Conservation (phyloP, 2,797 vertebrate genomes). For the Vespertilio murinus region DNA sequence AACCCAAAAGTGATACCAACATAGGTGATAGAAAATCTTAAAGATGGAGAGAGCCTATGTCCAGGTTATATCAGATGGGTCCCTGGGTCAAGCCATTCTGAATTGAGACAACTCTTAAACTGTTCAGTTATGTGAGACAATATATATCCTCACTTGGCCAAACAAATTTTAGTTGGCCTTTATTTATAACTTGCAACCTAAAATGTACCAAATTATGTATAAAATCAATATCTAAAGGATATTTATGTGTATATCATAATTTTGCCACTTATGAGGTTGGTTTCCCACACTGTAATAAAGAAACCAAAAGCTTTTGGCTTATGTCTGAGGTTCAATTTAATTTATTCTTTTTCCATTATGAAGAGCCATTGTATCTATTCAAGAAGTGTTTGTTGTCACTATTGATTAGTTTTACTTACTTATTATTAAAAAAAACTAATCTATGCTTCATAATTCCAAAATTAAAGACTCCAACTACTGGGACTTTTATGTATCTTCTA, state of each 20-base stretch:
- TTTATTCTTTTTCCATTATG: neutral
- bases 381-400: neutral
- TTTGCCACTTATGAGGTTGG: neutral
- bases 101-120: neutral
- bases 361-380: neutral
- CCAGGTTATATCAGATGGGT: neutral
- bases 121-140: neutral
- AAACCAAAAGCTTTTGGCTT: neutral
- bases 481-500: neutral
- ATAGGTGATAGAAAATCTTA: neutral
- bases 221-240: neutral
- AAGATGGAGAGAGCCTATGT: neutral
- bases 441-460: constrained; percentile 7
- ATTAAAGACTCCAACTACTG: neutral
- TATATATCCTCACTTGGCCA: neutral
- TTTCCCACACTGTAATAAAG: neutral
- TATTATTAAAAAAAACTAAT: neutral
- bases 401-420: neutral
- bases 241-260: neutral
- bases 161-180: neutral
- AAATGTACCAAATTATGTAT: neutral
- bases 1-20: neutral
- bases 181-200: neutral
- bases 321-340: neutral
- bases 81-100: neutral